Base-by-base conservation (phyloP, 2,797 vertebrate species). In the Rhynchonycteris naso region DNA sequence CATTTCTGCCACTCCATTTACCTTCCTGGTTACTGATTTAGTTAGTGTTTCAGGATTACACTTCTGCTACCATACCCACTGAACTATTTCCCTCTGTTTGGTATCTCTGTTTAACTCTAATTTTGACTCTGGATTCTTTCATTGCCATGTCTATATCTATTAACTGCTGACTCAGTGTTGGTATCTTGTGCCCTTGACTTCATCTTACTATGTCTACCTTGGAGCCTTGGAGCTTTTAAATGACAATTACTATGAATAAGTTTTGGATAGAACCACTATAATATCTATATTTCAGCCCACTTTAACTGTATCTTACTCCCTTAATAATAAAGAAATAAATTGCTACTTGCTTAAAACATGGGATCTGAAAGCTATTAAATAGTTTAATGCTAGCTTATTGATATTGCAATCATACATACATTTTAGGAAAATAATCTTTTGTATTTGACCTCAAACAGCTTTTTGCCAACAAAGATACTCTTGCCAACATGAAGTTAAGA, bases 321-420 rank as follows among this genome's bases (percentile, higher is more conserved):
- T 80, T 63, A 74, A 30, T 43, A 86, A 61, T 58, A 79, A 92
- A 66, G 18, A 52, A 54, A 88, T n/a, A 79, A 68, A 58, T 3
- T 9, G 26, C 28, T 3, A 88, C 11, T 81, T 82, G 10, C 63
- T 43, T 86, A 93, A 22, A 88, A 3, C 5, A 74, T 26, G 72
- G 24, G 21, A 59, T 92, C 22, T 69, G 26, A 86, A 94, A 66
- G 16, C 5, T 75, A 28, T 35, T 75, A 71, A 33, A 56, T 54
- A 78, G 4, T 68, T 90, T 84, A 74, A 50, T 93, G 8, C 10
- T 90, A 68, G 13, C 13, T 54, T 93, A 90, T 80, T 94, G 35
- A n/a, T 90, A 72, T 11, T 91, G 1, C 6, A 82, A 54, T 88
- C 43, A 50, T 38, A 6, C 18, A 3, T 76, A 56, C 72, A 83